phyloP scores from a whole-genome alignment of 2,888 invertebrate species.

The Dolichopus griseipennis region DNA sequence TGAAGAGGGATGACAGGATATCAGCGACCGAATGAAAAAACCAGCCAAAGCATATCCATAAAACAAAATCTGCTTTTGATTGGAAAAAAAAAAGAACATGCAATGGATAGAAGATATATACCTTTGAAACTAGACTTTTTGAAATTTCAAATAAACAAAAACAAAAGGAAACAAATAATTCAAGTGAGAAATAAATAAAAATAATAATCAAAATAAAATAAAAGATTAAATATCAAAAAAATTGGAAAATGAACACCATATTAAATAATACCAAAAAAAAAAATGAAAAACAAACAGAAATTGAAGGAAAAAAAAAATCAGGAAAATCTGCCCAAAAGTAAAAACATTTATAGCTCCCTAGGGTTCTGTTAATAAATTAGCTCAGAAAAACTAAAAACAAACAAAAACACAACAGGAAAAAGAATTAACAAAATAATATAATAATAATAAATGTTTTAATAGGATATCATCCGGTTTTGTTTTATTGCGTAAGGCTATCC shows the following conservation, averaged over 20 bases:
- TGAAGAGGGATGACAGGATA: background rate
- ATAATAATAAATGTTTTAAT: constrained; percentile 4
- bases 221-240: background rate
- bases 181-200: background rate
- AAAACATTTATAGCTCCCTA: constrained; percentile 6
- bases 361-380: constrained; percentile 6
- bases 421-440: background rate
- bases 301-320: background rate
- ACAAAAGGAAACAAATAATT: background rate
- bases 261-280: background rate
- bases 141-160: no score
- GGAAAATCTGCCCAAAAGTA: background rate
- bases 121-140: no score
- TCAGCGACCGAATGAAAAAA: background rate
- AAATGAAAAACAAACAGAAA: background rate
- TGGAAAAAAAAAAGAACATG: background rate
- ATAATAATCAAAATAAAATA: background rate
- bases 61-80: background rate
- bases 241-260: background rate
- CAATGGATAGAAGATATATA: background rate
- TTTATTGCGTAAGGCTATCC: background rate
- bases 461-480: background rate
- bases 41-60: no score
- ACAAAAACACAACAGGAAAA: background rate
- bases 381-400: background rate